Percentiles rank a stretch among this genome's conserved stretches.
Evolutionary conservation across 1,140 invertebrate genomes (phyloP).

Genomic region (Musca vetustissima): DNA sequence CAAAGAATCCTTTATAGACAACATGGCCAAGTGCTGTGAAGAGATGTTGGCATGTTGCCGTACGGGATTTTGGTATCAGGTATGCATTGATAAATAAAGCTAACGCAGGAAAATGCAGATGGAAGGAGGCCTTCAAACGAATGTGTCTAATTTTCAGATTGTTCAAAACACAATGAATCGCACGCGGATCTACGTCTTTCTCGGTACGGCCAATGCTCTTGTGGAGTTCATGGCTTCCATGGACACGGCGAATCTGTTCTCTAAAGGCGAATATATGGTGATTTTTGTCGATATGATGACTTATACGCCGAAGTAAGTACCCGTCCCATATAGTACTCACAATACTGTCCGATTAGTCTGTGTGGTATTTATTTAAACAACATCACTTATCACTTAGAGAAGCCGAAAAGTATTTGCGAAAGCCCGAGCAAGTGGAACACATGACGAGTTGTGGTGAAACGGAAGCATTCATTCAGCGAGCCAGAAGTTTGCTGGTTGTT

Average conservation of each 20-base stretch:
- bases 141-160: slow-evolving; percentile 54
- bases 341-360: background rate
- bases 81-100: slow-evolving; percentile 29
- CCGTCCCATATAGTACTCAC: background rate
- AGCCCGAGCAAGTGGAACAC: slow-evolving; percentile 63
- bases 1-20: slow-evolving; percentile 66
- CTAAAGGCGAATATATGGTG: slow-evolving; percentile 91
- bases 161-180: slow-evolving; percentile 86
- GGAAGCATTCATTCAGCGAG: slow-evolving; percentile 68
- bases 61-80: slow-evolving; percentile 75
- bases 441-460: slow-evolving; percentile 65
- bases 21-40: slow-evolving; percentile 71
- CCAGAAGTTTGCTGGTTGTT: slow-evolving; percentile 81
- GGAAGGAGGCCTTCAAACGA: background rate
- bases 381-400: slow-evolving; percentile 58
- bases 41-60: slow-evolving; percentile 72
- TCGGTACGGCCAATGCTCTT: slow-evolving; percentile 77
- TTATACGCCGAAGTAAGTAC: slow-evolving; percentile 61
- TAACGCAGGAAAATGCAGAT: background rate
- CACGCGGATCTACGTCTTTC: slow-evolving; percentile 91
- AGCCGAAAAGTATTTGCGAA: slow-evolving; percentile 84
- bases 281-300: slow-evolving; percentile 92
- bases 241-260: slow-evolving; percentile 82
- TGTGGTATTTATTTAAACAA: slow-evolving; percentile 17
- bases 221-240: slow-evolving; percentile 89